Percentiles rank a stretch among this genome's conserved stretches.
Conservation (phyloP, 2,888 invertebrate genomes). For the Ophioninae sp. region DNA sequence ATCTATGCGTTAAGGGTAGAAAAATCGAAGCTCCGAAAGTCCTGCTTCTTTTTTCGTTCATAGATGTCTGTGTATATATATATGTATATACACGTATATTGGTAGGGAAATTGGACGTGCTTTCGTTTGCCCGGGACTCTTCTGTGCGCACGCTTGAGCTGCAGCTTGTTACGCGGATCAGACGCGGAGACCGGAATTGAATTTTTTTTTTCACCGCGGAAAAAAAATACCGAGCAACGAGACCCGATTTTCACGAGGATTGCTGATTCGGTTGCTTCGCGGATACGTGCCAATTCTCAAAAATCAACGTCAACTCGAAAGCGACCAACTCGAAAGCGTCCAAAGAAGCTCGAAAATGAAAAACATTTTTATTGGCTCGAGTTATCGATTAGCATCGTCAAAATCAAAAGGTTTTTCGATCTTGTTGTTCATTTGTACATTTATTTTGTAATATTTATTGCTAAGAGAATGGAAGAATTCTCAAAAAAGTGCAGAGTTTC, state of each 20-base stretch:
- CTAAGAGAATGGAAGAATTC: no score
- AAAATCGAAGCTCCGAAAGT: constrained; percentile 52
- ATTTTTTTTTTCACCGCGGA: constrained; percentile 69
- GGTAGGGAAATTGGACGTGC: constrained; percentile 38
- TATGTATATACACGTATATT: neutral
- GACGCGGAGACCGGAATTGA: constrained; percentile 74
- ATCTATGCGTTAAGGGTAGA: constrained; percentile 26
- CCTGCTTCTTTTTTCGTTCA: constrained; percentile 20
- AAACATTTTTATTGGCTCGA: no score
- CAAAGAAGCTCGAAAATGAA: neutral
- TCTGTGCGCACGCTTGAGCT: constrained; percentile 53
- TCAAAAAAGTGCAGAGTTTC: no score
- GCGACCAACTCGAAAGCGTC: constrained; percentile 11
- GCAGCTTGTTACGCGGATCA: constrained; percentile 78
- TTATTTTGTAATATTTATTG: no score
- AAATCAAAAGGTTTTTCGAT: no score
- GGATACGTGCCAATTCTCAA: constrained; percentile 60
- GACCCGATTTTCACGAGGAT: constrained; percentile 42
- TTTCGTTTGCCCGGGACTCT: constrained; percentile 51
- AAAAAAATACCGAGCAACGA: constrained; percentile 59
- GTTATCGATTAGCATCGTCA: no score
- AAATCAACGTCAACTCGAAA: constrained; percentile 41
- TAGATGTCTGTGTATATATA: constrained; percentile 8
- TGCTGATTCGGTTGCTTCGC: constrained; percentile 58
- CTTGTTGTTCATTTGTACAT: no score